phyloP scores from a whole-genome alignment of 2,888 invertebrate species.

The Nemoura dubitans region DNA sequence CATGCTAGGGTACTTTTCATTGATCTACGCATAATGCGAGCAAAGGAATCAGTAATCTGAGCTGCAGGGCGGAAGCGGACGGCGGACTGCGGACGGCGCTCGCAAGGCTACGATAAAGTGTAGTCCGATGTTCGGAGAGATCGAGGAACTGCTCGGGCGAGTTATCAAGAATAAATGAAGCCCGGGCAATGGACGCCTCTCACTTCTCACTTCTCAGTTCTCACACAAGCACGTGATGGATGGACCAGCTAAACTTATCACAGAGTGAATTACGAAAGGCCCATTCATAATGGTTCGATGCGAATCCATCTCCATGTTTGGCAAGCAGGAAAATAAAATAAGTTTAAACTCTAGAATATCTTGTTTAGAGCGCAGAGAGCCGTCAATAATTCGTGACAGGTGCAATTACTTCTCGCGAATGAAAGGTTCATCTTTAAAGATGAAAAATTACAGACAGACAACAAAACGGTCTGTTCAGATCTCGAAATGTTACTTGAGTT shows the following conservation, averaged over 20 bases:
- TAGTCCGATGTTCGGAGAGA: neutral
- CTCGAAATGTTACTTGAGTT: neutral
- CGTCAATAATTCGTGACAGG: conserved; percentile 33
- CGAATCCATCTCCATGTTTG: conserved; percentile 33
- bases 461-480: neutral
- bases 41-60: neutral
- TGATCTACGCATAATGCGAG: neutral
- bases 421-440: conserved; percentile 9
- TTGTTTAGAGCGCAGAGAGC: conserved; percentile 23
- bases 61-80: no score
- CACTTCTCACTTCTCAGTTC: neutral
- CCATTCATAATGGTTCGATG: conserved; percentile 27
- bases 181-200: neutral
- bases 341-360: conserved; percentile 25
- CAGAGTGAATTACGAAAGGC: conserved; percentile 14
- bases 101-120: neutral
- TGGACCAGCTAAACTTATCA: conserved; percentile 2
- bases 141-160: conserved; percentile 8
- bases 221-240: neutral
- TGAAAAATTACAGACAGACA: neutral
- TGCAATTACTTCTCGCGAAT: conserved; percentile 27
- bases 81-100: neutral
- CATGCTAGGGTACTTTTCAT: neutral
- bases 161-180: conserved; percentile 28
- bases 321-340: conserved; percentile 19